Percentiles rank a stretch among this genome's conserved stretches.
phyloP scores from a whole-genome alignment of 2,797 vertebrate species.

The Thalassophryne amazonica region DNA sequence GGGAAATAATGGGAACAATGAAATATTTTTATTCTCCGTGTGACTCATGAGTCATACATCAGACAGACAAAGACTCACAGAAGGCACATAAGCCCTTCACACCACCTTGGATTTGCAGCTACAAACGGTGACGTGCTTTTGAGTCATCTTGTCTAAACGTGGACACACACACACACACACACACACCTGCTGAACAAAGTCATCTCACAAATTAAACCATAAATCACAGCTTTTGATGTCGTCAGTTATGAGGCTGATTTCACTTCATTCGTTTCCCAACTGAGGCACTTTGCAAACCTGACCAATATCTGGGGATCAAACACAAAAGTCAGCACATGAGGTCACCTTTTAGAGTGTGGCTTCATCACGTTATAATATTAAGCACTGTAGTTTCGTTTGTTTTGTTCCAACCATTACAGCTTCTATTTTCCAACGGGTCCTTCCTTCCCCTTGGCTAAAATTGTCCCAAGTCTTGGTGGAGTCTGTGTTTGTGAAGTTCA shows the following conservation, averaged over 20 bases:
- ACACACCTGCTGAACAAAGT: slow-evolving; percentile 38
- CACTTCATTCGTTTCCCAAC: slow-evolving; percentile 29
- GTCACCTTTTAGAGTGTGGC: slow-evolving; percentile 40
- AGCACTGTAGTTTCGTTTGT: slow-evolving; percentile 42
- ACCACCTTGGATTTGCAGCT: slow-evolving; percentile 9
- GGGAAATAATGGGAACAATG: slow-evolving; percentile 24
- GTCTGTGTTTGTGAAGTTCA: slow-evolving; percentile 58
- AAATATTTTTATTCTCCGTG: slow-evolving; percentile 31
- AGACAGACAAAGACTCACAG: slow-evolving; percentile 21
- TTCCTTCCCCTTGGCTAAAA: slow-evolving; percentile 78
- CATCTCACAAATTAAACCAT: slow-evolving; percentile 17
- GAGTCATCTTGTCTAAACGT: slow-evolving; percentile 42
- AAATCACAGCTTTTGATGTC: slow-evolving; percentile 36
- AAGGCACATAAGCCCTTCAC: slow-evolving; percentile 28
- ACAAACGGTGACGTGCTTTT: slow-evolving; percentile 32
- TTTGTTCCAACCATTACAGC: slow-evolving; percentile 43
- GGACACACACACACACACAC: no score
- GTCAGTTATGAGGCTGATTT: slow-evolving; percentile 13
- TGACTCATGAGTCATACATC: slow-evolving; percentile 47
- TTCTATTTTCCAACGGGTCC: slow-evolving; percentile 62
- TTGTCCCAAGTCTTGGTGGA: slow-evolving; percentile 51
- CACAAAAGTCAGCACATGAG: slow-evolving; percentile 28
- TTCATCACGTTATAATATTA: slow-evolving; percentile 29
- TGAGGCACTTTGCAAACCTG: slow-evolving; percentile 37
- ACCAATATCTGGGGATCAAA: slow-evolving; percentile 49